Evolutionary conservation across 2,888 invertebrate genomes (phyloP).

Genomic region (Ophraella communa): DNA sequence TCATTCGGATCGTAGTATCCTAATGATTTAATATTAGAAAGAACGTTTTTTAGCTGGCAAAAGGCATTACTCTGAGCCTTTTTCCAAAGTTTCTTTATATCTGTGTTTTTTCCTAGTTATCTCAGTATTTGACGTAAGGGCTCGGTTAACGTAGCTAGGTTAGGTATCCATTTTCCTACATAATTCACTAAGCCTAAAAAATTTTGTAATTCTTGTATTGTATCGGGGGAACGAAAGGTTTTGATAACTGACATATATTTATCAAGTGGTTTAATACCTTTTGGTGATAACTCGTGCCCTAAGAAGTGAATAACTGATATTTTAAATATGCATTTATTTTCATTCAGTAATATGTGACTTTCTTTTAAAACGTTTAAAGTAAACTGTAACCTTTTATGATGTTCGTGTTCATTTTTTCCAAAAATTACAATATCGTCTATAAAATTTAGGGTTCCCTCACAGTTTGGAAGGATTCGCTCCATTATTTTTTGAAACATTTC

Average conservation of each 20-base stretch:
- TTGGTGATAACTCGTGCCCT: background rate
- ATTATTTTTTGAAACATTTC: too few species aligned
- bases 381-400: background rate
- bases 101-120: background rate
- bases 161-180: background rate
- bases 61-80: background rate
- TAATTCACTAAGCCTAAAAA: background rate
- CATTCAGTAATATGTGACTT: background rate
- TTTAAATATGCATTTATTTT: background rate
- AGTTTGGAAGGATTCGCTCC: too few species aligned
- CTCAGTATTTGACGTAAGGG: background rate
- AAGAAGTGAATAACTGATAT: background rate
- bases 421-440: background rate
- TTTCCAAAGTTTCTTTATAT: background rate
- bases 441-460: background rate
- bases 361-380: background rate
- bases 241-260: background rate
- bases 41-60: background rate
- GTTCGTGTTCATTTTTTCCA: background rate
- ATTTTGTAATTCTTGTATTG: background rate
- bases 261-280: background rate
- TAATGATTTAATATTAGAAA: slow-evolving; percentile 11
- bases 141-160: background rate
- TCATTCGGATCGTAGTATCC: slow-evolving; percentile 36
- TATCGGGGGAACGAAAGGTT: background rate